Base-by-base conservation (phyloP, 2,888 invertebrate genomes). In the Bugulina stolonifera region DNA sequence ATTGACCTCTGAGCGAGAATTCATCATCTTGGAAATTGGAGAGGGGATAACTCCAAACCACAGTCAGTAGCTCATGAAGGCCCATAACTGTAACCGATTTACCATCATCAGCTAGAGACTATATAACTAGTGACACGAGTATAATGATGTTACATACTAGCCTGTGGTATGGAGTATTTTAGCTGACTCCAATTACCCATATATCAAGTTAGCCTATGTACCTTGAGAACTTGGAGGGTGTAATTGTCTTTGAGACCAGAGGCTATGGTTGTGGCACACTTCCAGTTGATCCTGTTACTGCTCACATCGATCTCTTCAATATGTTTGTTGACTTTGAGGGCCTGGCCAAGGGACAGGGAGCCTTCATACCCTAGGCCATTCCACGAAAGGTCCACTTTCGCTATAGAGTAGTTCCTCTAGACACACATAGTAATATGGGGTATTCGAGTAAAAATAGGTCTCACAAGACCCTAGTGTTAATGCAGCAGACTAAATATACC, bases 261-360 rank as follows among this genome's bases (percentile, higher is more conserved):
- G 3, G 81, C 77, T 23, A 83, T 75, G 71, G 78, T 78, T 0
- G 78, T 75, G 2, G 81, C 79, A 2, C 81, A 80, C 52, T 82
- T 81, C 81, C 82, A 83, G 76, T 80, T 80, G 73, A 83, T 81
- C 3, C 82, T 72, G 76, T 83, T 83, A 72, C 80, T 79, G 27
- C 78, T 79, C 58, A 83, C 69, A 73, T 82, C 79, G 29, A 83
- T 74, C 70, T 78, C 78, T 54, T 76, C 76, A 58, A 83, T 75
- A 27, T 75, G 76, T 25, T 74, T 77, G 75, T 82, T 83, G 57
- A 72, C 77, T 74, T 74, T 77, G n/a, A 82, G 73, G 5, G 78
- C 75, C 54, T 81, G 80, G 23, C 81, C 79, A 23, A 83, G 69
- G 0, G 81, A 80, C 29, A 82, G 74, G 64, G 80, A 76, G 23